These are phyloP conservation scores for Bradypus variegatus DNA, from an alignment of 2,797 vertebrate species.

Conservation along the genomic window DNA sequence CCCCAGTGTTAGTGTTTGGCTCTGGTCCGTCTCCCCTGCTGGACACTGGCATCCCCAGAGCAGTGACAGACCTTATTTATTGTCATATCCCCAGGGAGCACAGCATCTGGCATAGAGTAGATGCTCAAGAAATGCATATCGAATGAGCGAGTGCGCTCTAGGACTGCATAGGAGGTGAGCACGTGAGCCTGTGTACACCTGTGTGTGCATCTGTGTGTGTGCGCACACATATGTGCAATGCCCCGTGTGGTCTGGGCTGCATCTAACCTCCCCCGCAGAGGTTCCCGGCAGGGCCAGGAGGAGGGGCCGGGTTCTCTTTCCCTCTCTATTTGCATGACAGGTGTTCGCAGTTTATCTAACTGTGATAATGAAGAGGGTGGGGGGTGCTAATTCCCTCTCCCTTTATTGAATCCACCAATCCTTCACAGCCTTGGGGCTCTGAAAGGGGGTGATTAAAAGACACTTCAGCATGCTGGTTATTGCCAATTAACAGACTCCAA, in stretches of 20 bases:
- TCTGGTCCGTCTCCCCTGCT: not conserved
- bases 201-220: not conserved
- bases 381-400: conserved; percentile 42
- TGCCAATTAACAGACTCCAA: conserved; percentile 64
- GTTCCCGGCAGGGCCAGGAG: not conserved
- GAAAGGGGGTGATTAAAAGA: conserved; percentile 62
- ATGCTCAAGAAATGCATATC: not conserved
- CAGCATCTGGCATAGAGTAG: not conserved
- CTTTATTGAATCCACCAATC: conserved; percentile 52
- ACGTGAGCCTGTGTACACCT: not conserved
- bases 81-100: not conserved
- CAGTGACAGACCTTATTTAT: not conserved
- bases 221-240: too few species aligned
- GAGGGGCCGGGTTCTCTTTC: not conserved
- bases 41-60: not conserved
- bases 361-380: conserved; percentile 29
- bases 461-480: conserved; percentile 42
- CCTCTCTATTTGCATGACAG: conserved; percentile 2
- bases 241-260: not conserved
- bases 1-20: not conserved
- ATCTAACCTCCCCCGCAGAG: not conserved
- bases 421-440: conserved; percentile 39
- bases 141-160: not conserved
- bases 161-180: not conserved
- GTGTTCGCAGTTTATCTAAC: conserved; percentile 55